Evolutionary conservation across 2,888 invertebrate genomes (phyloP), one percentile per base, ranked within the genome.

Genomic region (Acleris holmiana): DNA sequence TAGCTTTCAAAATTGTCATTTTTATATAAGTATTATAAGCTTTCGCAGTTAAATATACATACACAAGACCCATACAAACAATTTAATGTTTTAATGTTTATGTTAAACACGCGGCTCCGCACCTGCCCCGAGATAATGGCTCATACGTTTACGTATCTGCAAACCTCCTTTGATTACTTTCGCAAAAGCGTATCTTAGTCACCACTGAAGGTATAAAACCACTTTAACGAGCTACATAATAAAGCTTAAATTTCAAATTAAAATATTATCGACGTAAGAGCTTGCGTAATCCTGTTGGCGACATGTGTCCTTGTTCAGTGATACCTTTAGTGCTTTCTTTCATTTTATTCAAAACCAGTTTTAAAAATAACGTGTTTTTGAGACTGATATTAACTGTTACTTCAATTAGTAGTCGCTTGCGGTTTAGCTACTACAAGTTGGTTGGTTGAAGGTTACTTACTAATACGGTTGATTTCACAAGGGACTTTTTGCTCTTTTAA

Each of bases 91-190:
- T n/a, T n/a, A n/a, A n/a, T n/a, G n/a, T n/a, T 44, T 41, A 54
- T 55, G 55, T 55, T 44, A 55, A 55, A 8, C 53, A 44, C 44
- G 55, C 44, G 21, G 55, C 7, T 15, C 8, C 41, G 44, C 55
- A 55, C 55, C 55, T 55, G 55, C n/a, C 17, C 17, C 41, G 15
- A 44, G 44, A 41, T 54, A 54, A 41, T 44, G 55, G 55, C 23
- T 21, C 53, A 54, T 21, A 41, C 21, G 19, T 41, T 53, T 19
- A 17, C 23, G 55, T 41, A 55, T 55, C 41, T 23, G 10, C 51
- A 8, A 5, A 40, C 3, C 1, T 35, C 2, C 35, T 4, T 23
- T 23, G 3, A 23, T 23, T n/a, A 23, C 23, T 35, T 35, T 35
- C 35, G 13, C 35, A 13, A 35, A 35, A 13, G 13, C 35, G 35